Conservation (phyloP, 2,113 vertebrate genomes). For the Podocnemis expansa region DNA sequence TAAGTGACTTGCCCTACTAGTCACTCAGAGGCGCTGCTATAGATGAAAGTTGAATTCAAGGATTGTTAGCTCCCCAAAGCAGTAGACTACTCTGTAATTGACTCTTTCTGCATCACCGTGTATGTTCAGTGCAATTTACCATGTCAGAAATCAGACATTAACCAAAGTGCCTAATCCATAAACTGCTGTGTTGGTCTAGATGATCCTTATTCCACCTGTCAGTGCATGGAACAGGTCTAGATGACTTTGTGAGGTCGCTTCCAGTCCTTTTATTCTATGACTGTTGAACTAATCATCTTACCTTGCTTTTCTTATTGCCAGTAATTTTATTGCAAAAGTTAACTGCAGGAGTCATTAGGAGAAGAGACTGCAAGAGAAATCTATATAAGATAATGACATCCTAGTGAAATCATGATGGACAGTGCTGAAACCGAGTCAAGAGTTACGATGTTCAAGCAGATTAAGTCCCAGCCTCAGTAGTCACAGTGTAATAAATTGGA, state of each 20-base stretch:
- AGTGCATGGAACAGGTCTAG: too few relatives aligned
- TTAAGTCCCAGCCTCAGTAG: not conserved
- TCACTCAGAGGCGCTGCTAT: not conserved
- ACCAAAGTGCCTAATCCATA: too few relatives aligned
- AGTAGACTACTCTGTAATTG: not conserved
- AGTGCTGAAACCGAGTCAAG: not conserved
- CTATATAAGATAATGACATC: not conserved
- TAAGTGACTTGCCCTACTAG: not conserved
- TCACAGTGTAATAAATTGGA: not conserved
- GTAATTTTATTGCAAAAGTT: not conserved
- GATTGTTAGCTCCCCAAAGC: not conserved
- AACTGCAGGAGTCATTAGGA: not conserved
- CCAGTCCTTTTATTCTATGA: too few relatives aligned
- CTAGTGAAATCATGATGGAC: not conserved
- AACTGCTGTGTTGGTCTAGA: too few relatives aligned
- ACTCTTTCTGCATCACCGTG: not conserved
- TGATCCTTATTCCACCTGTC: too few relatives aligned
- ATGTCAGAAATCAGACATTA: not conserved
- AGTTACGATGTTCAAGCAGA: accelerated
- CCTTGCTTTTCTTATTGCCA: not conserved
- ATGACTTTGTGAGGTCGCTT: too few relatives aligned
- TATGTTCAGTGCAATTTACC: not conserved
- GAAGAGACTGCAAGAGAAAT: not conserved
- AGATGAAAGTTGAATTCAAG: not conserved
- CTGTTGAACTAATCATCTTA: not conserved